phyloP scores from a whole-genome alignment of 2,113 vertebrate genomes.

The Burhinus bistriatus region DNA sequence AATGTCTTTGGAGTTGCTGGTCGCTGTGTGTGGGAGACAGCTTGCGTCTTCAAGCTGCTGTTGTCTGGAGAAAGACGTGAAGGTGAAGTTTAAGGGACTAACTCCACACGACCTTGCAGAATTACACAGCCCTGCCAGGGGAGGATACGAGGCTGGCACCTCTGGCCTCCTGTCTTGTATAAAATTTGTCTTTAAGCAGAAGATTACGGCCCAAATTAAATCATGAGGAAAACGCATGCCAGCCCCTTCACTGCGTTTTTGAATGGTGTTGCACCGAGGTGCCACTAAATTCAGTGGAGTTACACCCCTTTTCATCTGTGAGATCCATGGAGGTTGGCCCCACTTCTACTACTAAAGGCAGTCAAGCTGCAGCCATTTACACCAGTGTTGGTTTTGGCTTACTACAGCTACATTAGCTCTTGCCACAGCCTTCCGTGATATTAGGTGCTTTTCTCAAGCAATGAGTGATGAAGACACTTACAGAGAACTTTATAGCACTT shows the following conservation, averaged over 20 bases:
- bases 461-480: constrained; percentile 5
- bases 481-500: constrained; percentile 11
- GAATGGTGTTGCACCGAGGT: background rate
- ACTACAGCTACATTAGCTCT: background rate
- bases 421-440: background rate
- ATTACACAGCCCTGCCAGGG: background rate
- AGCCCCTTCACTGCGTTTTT: background rate
- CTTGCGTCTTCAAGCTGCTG: background rate
- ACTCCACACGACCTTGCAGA: background rate
- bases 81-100: background rate
- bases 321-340: background rate
- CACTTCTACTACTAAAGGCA: background rate
- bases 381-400: background rate
- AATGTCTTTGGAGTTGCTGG: background rate
- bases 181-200: background rate
- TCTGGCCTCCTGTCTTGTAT: background rate
- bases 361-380: background rate
- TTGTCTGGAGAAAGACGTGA: background rate
- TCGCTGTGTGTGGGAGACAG: background rate
- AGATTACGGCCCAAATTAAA: background rate
- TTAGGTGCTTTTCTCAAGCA: background rate
- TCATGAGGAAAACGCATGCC: background rate
- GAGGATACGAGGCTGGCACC: fast-evolving
- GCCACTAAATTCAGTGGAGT: background rate
- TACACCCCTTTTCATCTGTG: background rate